These are phyloP conservation scores for Acanthococcus lagerstroemiae DNA, from an alignment of 2,888 invertebrate species.

Conservation along the genomic window DNA sequence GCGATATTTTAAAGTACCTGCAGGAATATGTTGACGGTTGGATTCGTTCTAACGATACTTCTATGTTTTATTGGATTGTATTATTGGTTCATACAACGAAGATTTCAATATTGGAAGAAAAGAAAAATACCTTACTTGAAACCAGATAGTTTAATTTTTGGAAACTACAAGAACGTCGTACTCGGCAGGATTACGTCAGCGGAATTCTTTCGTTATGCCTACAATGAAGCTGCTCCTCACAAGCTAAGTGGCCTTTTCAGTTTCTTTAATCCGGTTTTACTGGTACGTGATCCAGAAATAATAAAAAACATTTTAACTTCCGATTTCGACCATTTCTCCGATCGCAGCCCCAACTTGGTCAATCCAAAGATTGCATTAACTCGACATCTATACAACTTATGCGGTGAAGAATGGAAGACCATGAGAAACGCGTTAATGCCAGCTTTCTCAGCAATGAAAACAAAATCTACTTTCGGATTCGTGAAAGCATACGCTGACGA, in stretches of 20 bases:
- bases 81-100: no score
- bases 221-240: conserved; percentile 8
- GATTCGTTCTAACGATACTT: background rate
- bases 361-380: conserved; percentile 41
- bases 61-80: background rate
- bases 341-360: conserved; percentile 41
- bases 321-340: conserved; percentile 45
- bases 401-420: conserved; percentile 47
- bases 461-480: conserved; percentile 46
- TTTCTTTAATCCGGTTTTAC: conserved; percentile 44
- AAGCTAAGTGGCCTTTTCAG: conserved; percentile 44
- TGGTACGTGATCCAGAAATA: conserved; percentile 44
- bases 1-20: no score
- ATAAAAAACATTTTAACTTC: conserved; percentile 45
- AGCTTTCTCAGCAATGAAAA: conserved; percentile 47
- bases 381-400: conserved; percentile 43
- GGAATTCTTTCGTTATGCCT: conserved; percentile 3
- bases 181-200: background rate
- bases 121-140: conserved; percentile 15
- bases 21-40: no score
- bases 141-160: conserved; percentile 14
- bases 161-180: conserved; percentile 5
- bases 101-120: conserved; percentile 14
- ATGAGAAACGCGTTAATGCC: conserved; percentile 47
- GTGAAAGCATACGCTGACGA: conserved; percentile 43